These are phyloP conservation scores for Strigamia transsilvanica DNA, from an alignment of 2,888 invertebrate species.

Conservation along the genomic window DNA sequence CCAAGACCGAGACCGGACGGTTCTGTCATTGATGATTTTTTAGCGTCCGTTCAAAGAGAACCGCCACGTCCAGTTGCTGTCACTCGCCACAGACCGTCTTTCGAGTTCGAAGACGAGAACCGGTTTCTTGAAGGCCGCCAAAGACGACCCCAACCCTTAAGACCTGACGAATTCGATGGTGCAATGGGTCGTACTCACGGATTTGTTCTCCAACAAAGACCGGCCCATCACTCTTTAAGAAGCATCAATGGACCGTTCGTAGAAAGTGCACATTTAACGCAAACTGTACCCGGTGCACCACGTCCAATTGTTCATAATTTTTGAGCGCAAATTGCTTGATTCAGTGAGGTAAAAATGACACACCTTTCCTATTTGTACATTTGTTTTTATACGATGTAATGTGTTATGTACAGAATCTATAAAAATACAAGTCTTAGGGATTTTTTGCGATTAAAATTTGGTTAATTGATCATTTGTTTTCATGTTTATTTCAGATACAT, in stretches of 20 bases:
- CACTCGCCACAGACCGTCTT: background rate
- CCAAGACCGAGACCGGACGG: background rate
- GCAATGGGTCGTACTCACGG: slow-evolving; percentile 37
- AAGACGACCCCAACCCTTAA: background rate
- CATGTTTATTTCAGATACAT: background rate
- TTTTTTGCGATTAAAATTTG: slow-evolving; percentile 22
- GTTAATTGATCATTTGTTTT: background rate
- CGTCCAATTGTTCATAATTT: slow-evolving; percentile 50
- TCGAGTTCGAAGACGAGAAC: background rate
- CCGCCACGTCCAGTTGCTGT: slow-evolving; percentile 1
- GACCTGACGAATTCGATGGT: background rate
- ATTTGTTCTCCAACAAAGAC: slow-evolving; percentile 24
- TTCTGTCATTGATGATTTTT: slow-evolving; percentile 52
- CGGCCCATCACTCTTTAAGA: background rate
- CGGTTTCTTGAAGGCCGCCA: background rate
- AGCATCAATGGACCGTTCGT: slow-evolving; percentile 26
- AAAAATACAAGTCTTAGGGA: slow-evolving; percentile 9
- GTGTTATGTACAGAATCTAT: slow-evolving; percentile 12
- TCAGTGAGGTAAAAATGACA: background rate
- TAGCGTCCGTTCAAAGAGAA: slow-evolving; percentile 22
- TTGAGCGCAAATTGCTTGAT: background rate
- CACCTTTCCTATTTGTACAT: background rate
- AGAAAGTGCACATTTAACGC: slow-evolving; percentile 43
- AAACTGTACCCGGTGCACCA: slow-evolving; percentile 51
- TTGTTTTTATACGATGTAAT: slow-evolving; percentile 14